phyloP scores from a whole-genome alignment of 2,797 vertebrate species.

The Manis pentadactyla region DNA sequence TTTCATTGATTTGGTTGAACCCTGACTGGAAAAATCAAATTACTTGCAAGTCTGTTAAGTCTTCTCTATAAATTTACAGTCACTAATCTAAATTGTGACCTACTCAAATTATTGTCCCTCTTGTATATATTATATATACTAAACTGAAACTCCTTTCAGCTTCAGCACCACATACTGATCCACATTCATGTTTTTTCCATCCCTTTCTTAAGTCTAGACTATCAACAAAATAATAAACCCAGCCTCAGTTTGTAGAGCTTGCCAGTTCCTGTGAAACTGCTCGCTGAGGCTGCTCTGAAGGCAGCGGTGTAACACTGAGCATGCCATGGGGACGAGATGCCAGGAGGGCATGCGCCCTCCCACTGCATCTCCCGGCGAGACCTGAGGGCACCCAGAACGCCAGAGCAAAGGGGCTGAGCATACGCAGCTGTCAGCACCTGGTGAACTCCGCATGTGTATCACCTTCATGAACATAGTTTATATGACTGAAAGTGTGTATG shows the following conservation, averaged over 20 bases:
- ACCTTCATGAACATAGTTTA: neutral
- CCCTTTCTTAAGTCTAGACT: too few relatives aligned
- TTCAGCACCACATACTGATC: fast-evolving
- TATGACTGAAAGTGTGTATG: fast-evolving
- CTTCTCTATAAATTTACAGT: too few relatives aligned
- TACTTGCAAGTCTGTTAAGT: fast-evolving
- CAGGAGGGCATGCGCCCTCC: fast-evolving
- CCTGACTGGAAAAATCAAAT: fast-evolving
- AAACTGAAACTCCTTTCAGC: neutral
- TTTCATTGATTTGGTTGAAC: fast-evolving
- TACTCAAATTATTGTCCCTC: neutral
- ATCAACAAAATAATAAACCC: too few relatives aligned
- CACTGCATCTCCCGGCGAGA: fast-evolving
- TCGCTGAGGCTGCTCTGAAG: too few relatives aligned
- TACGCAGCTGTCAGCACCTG: fast-evolving
- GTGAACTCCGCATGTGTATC: fast-evolving
- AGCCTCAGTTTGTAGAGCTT: fast-evolving
- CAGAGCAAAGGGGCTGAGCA: fast-evolving
- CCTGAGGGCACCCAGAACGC: fast-evolving
- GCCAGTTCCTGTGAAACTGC: fast-evolving
- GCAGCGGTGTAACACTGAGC: too few relatives aligned
- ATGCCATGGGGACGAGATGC: neutral
- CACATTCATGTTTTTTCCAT: neutral
- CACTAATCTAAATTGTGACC: fast-evolving
- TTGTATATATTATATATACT: fast-evolving